phyloP scores from a whole-genome alignment of 1,140 invertebrate species.

The Leptinotarsa defecta region DNA sequence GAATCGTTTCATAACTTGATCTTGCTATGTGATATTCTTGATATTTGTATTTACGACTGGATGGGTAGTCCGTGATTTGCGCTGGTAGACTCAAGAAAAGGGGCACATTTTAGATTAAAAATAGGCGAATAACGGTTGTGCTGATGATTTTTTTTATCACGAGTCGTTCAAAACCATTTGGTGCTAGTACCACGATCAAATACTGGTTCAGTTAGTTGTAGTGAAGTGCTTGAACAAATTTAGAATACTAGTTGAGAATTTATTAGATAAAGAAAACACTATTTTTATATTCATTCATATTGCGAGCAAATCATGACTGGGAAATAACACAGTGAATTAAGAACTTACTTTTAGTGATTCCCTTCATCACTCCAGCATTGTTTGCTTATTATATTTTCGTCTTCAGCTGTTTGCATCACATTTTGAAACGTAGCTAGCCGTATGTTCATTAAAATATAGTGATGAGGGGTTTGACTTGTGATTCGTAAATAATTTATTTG shows the following conservation, averaged over 20 bases:
- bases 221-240: background rate
- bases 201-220: background rate
- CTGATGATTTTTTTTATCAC: background rate
- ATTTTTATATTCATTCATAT: conserved; percentile 19
- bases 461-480: background rate
- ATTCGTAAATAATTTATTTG: conserved; percentile 20
- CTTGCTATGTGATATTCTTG: background rate
- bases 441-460: background rate
- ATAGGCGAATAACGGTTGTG: background rate
- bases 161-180: background rate
- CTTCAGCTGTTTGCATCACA: conserved; percentile 6
- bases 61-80: background rate
- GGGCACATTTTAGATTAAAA: background rate
- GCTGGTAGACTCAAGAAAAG: background rate
- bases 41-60: background rate
- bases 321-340: conserved; percentile 17
- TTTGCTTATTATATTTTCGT: conserved; percentile 16
- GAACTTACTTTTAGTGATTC: background rate
- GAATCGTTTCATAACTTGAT: background rate
- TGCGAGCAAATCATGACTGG: background rate
- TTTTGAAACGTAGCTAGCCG: conserved; percentile 1
- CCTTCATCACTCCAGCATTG: background rate
- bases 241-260: conserved; percentile 12
- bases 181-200: background rate
- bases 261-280: conserved; percentile 14